Evolutionary conservation across 2,113 vertebrate genomes (phyloP), one percentile per base, ranked within the genome.

Genomic region (Lasiurus cinereus): DNA sequence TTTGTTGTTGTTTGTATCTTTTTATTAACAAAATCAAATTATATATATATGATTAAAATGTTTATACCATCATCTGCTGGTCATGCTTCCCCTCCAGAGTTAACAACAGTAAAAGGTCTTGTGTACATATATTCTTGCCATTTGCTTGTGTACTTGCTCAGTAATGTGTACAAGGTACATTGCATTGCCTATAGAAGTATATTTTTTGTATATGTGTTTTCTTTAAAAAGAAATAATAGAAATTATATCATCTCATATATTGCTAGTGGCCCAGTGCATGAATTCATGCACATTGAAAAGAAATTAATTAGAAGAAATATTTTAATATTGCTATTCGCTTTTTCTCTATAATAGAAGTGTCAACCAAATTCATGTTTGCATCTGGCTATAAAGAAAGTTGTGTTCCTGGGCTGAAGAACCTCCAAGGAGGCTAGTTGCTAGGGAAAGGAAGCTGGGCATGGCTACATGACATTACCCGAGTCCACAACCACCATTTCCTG

Each of bases 11-110:
- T 74, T 89, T 46, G 59, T 62, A 22, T 62, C 59, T 69, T 82
- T 91, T 85, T 85, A 33, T 14, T 67, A 74, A 88, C 31, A n/a
- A 85, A 95, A 54, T 64, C 16, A 85, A 78, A 69, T 13, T 52
- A 4, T 50, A 64, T 11, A 50, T 33, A 48, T 19, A 79, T 36
- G 43, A 43, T 46, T 74, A 64, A 85, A 83, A 36, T 31, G 29
- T 1, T 21, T 43, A 12, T 89, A 0, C 8, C 3, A 4, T 79
- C 2, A 52, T 43, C 14, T 76, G 11, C n/a, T 87, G 16, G 13
- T 2, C 4, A 12, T 59, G 43, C 18, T 82, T 74, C 21, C 36
- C 67, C 29, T 89, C 46, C 46, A 67, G 66, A 77, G 46, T 39
- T 59, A 62, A 22, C 2, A 72, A 13, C 3, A 10, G 10, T 66